Percentiles rank a stretch among this genome's conserved stretches.
These are phyloP conservation scores for Erethizon dorsatum DNA, from an alignment of 2,797 vertebrate species.

Conservation along the genomic window DNA sequence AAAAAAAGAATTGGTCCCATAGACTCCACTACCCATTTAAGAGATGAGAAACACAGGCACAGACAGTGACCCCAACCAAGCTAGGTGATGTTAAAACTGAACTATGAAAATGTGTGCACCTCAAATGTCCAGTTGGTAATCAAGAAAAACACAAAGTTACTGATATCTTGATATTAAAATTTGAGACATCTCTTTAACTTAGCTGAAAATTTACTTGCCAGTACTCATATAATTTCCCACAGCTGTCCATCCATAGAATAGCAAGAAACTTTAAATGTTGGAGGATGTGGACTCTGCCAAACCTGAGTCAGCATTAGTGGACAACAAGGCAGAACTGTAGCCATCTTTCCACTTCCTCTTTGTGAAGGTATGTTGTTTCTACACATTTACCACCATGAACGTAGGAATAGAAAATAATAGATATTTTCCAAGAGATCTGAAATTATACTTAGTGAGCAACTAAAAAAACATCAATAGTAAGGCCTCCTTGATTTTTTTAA, in stretches of 20 bases:
- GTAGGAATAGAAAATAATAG: neutral
- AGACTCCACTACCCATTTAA: neutral
- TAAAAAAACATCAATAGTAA: neutral
- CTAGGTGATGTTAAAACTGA: neutral
- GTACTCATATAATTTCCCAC: neutral
- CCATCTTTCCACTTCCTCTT: neutral
- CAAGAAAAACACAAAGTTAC: neutral
- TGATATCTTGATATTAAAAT: neutral
- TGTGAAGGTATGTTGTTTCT: neutral
- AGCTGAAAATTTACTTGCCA: constrained; percentile 27
- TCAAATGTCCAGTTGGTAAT: neutral
- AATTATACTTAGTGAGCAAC: neutral
- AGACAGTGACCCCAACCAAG: neutral
- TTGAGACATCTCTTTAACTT: neutral
- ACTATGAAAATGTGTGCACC: neutral
- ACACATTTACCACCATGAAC: neutral
- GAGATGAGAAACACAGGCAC: neutral
- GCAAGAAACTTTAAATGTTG: neutral
- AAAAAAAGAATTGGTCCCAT: neutral
- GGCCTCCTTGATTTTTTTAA: neutral
- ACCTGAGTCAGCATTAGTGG: neutral
- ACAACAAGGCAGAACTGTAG: neutral
- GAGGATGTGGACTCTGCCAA: neutral
- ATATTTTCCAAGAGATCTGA: neutral
- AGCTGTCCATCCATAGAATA: neutral